Percentiles rank a stretch among this genome's conserved stretches.
Evolutionary conservation across 2,888 invertebrate genomes (phyloP).

Genomic region (Rhagophthalmus giganteus): DNA sequence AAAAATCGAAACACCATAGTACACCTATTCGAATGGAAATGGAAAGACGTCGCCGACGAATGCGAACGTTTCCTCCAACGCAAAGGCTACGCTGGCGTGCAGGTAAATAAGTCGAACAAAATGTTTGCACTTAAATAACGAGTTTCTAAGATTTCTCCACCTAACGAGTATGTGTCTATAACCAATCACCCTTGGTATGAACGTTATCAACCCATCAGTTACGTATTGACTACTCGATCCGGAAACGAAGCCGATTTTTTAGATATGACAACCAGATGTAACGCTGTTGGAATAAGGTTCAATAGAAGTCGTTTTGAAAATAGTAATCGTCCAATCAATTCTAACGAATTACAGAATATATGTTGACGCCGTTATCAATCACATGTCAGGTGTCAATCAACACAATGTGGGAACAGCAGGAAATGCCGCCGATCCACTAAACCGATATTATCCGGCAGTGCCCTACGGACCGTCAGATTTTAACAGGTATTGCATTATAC

Average conservation of each 20-base stretch:
- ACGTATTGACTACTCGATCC: conserved; percentile 72
- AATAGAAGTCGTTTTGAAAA: not conserved
- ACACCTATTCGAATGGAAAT: conserved; percentile 83
- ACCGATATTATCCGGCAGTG: conserved; percentile 59
- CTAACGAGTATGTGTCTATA: conserved; percentile 70
- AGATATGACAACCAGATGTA: conserved; percentile 79
- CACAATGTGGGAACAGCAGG: conserved; percentile 66
- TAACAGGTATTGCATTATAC: conserved; percentile 66
- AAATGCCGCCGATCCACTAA: conserved; percentile 57
- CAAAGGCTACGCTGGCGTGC: conserved; percentile 73
- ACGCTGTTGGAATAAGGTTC: conserved; percentile 73
- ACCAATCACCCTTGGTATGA: conserved; percentile 81
- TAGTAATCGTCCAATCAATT: not conserved
- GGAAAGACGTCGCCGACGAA: conserved; percentile 75
- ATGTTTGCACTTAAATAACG: not conserved
- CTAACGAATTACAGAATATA: conserved; percentile 64
- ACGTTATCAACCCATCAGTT: conserved; percentile 84
- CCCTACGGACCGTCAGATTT: conserved; percentile 72
- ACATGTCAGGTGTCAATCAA: conserved; percentile 75
- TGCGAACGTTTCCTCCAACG: conserved; percentile 77
- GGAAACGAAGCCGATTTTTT: conserved; percentile 73
- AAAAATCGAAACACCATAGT: conserved; percentile 68
- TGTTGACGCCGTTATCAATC: conserved; percentile 82
- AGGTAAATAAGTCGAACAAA: conserved; percentile 56
- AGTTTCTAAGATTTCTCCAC: conserved; percentile 67